phyloP scores from a whole-genome alignment of 2,888 invertebrate species.

The Luperina testacea region DNA sequence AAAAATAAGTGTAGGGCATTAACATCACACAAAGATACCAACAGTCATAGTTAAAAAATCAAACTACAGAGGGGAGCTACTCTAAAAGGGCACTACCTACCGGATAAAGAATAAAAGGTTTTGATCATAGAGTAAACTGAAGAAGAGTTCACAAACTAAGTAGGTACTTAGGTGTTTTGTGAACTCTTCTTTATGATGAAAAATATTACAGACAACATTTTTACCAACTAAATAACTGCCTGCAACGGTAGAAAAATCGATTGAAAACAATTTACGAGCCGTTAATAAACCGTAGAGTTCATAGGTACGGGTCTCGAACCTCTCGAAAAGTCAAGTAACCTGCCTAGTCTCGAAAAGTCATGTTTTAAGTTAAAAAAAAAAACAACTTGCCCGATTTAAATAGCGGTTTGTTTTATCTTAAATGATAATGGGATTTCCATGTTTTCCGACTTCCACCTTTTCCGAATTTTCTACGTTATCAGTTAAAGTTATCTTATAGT shows the following conservation, averaged over 20 bases:
- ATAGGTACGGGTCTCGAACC: not conserved
- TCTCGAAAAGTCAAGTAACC: not conserved
- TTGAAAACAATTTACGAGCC: not conserved
- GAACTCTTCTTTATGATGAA: not conserved
- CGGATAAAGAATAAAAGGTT: not conserved
- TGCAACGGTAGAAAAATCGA: not conserved
- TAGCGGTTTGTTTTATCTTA: not conserved
- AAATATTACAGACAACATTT: not conserved
- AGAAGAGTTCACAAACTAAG: slow-evolving; percentile 10
- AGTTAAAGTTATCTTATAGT: not conserved
- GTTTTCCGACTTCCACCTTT: slow-evolving; percentile 23
- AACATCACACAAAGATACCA: slow-evolving; percentile 62
- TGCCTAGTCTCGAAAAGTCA: not conserved
- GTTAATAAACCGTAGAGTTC: not conserved
- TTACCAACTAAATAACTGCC: not conserved
- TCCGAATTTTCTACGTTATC: slow-evolving; percentile 21
- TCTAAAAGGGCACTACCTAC: slow-evolving; percentile 32
- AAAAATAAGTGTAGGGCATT: slow-evolving; percentile 40
- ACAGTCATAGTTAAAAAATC: slow-evolving; percentile 54
- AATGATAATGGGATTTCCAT: not conserved
- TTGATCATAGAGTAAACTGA: slow-evolving; percentile 9
- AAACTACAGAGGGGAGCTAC: slow-evolving; percentile 46
- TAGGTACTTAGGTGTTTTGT: slow-evolving; percentile 1
- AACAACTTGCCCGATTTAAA: not conserved
- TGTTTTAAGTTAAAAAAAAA: not conserved